Evolutionary conservation across 2,888 invertebrate genomes (phyloP).

Genomic region (Allygus modestus): DNA sequence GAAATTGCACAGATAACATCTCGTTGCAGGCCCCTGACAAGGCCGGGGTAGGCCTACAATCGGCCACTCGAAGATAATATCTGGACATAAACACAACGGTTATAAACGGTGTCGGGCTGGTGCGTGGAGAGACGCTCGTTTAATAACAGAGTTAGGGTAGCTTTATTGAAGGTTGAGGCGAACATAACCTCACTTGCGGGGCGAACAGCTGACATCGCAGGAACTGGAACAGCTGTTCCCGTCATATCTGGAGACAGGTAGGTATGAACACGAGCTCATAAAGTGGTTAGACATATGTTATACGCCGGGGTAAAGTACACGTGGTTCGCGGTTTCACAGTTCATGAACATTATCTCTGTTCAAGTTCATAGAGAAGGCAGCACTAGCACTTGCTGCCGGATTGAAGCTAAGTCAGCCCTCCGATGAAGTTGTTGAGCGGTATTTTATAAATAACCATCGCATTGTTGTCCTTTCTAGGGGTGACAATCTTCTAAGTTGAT

Average conservation of each 20-base stretch:
- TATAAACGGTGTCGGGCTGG: neutral
- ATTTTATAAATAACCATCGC: no score
- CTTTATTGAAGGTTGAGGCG: slow-evolving; percentile 17
- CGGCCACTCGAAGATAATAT: neutral
- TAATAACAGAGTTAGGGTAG: neutral
- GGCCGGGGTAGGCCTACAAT: slow-evolving; percentile 21
- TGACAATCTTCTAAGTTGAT: no score
- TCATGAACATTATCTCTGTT: no score
- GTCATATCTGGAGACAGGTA: neutral
- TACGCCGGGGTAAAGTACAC: no score
- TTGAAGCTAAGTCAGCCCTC: no score
- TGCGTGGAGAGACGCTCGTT: neutral
- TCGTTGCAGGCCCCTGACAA: neutral
- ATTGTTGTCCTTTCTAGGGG: no score
- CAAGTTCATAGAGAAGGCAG: no score
- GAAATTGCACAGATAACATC: slow-evolving; percentile 15
- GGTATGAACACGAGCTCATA: neutral
- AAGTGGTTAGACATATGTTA: no score
- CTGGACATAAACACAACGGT: slow-evolving; percentile 17
- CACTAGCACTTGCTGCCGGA: no score
- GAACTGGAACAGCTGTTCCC: no score
- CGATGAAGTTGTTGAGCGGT: no score
- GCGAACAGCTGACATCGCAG: slow-evolving; percentile 6
- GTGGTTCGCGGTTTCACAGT: no score
- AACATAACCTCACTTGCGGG: slow-evolving; percentile 8